A percentile compares a stretch with the other conserved stretches of the same genome.
Conservation (phyloP, 1,140 invertebrate species). For the Plutomurus gul region DNA sequence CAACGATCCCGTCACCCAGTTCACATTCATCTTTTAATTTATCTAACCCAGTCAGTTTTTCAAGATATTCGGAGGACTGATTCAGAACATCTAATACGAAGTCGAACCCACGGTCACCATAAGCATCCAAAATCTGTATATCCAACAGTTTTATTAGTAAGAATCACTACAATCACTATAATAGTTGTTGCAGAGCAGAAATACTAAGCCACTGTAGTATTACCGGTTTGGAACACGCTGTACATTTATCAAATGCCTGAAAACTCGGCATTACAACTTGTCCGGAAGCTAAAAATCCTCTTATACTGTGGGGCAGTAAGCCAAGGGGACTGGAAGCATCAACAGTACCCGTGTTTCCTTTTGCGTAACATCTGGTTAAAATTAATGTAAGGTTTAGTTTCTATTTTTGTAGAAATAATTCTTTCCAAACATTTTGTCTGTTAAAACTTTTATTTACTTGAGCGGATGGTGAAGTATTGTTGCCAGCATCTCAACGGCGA, state of each 20-base stretch:
- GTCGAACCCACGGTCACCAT: slow-evolving; percentile 68
- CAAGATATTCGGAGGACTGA: slow-evolving; percentile 77
- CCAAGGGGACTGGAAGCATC: slow-evolving; percentile 72
- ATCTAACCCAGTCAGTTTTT: slow-evolving; percentile 83
- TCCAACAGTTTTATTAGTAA: neutral
- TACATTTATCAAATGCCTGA: slow-evolving; percentile 83
- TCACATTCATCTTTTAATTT: slow-evolving; percentile 71
- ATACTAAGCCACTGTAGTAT: no score
- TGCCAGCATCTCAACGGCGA: slow-evolving; percentile 89
- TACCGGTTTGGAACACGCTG: slow-evolving; percentile 79
- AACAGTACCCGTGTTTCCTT: slow-evolving; percentile 55
- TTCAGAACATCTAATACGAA: slow-evolving; percentile 87
- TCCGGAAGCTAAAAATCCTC: slow-evolving; percentile 84
- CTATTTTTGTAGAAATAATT: neutral
- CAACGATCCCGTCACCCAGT: slow-evolving; percentile 63
- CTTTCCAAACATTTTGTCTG: neutral
- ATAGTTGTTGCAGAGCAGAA: no score
- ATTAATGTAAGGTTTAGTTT: slow-evolving; percentile 2
- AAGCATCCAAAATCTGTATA: slow-evolving; percentile 69
- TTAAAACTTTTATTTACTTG: slow-evolving; percentile 67
- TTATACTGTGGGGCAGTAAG: slow-evolving; percentile 88
- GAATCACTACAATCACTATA: no score
- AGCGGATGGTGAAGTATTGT: slow-evolving; percentile 83
- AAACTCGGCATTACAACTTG: slow-evolving; percentile 80
- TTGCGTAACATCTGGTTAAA: slow-evolving; percentile 43